These are phyloP conservation scores for Oceanodroma leucorhoa DNA, from an alignment of 2,797 vertebrate species.

Conservation along the genomic window DNA sequence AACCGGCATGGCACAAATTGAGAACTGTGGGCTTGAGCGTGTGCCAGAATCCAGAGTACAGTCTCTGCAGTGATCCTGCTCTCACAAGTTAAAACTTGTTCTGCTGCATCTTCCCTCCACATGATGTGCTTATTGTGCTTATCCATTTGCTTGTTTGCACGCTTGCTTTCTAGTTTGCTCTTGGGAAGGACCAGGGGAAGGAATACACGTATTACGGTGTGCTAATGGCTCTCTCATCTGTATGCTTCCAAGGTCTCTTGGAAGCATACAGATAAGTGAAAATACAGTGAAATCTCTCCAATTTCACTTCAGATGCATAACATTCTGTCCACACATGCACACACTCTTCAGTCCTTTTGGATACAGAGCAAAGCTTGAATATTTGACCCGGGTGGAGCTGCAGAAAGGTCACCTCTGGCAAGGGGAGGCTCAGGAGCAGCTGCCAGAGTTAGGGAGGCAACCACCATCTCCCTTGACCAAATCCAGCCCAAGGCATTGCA, in stretches of 20 bases:
- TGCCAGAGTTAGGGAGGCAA: not conserved
- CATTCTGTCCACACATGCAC: not conserved
- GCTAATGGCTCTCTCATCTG: not conserved
- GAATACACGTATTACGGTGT: accelerated
- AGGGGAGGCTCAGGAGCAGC: not conserved
- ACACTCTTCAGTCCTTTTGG: not conserved
- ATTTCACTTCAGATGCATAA: not conserved
- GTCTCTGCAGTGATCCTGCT: conserved; percentile 5
- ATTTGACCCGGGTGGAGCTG: not conserved
- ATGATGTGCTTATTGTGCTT: not conserved
- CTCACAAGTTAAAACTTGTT: conserved; percentile 9
- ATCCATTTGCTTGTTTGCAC: not conserved
- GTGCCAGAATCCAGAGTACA: conserved; percentile 28
- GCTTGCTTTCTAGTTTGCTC: not conserved
- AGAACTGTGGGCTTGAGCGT: conserved; percentile 5
- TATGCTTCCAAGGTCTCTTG: not conserved
- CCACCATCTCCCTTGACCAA: accelerated
- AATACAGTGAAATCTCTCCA: not conserved
- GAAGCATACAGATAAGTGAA: too few relatives aligned
- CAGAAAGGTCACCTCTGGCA: not conserved
- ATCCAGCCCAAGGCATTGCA: not conserved
- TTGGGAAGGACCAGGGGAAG: not conserved
- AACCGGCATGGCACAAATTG: not conserved
- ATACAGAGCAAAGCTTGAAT: not conserved
- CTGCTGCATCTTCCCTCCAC: not conserved